Percentiles rank a stretch among this genome's conserved stretches.
Evolutionary conservation across 1,140 invertebrate species (phyloP).

Genomic region (Anastatus disparis): DNA sequence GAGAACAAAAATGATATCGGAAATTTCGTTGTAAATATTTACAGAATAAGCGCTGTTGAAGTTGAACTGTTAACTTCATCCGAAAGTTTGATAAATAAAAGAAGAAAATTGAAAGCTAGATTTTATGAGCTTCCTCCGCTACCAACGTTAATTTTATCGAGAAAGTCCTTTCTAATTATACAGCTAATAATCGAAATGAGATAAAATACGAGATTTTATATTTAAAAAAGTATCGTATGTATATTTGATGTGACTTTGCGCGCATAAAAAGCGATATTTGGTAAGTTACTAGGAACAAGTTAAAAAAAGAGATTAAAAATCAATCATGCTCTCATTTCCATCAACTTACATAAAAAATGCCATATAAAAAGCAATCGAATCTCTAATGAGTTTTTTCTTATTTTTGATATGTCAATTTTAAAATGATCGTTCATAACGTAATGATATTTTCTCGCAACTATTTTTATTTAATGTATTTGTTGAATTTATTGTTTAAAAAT

Average conservation of each 20-base stretch:
- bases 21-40: conserved; percentile 4
- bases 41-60: background rate
- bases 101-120: conserved; percentile 8
- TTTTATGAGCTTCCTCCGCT: conserved; percentile 19
- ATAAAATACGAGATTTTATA: conserved; percentile 32
- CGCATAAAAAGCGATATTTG: conserved; percentile 6
- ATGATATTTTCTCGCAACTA: background rate
- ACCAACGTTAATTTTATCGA: conserved; percentile 16
- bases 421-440: background rate
- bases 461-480: background rate
- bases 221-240: conserved; percentile 12
- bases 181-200: conserved; percentile 14
- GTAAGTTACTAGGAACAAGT: background rate
- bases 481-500: background rate
- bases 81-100: background rate
- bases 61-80: background rate
- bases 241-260: conserved; percentile 18
- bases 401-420: conserved; percentile 30
- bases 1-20: conserved; percentile 5
- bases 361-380: background rate
- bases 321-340: conserved; percentile 8
- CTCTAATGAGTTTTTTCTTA: background rate
- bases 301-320: conserved; percentile 1
- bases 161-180: conserved; percentile 27
- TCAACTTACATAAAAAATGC: background rate